These are phyloP conservation scores for Stegophylla sp. DNA, from an alignment of 2,888 invertebrate species.

Conservation along the genomic window DNA sequence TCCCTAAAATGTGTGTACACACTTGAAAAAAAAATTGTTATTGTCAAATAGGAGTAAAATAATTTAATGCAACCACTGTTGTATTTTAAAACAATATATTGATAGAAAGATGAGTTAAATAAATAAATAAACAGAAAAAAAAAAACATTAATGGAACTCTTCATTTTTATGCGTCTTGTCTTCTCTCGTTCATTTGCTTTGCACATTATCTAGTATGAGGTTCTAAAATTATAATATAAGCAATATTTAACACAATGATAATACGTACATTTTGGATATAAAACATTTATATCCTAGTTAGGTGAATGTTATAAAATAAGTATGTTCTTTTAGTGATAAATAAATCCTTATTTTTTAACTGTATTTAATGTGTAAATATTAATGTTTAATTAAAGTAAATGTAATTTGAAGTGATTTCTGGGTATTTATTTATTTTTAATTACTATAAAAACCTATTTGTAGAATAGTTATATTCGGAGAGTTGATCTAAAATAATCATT, in stretches of 20 bases:
- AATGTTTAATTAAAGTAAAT: not conserved
- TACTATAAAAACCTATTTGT: too few species aligned
- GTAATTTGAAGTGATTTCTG: too few species aligned
- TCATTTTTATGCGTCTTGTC: not conserved
- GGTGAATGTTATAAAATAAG: not conserved
- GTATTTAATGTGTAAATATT: not conserved
- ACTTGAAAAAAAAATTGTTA: too few species aligned
- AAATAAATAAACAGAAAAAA: too few species aligned
- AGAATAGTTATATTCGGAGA: too few species aligned
- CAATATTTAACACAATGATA: not conserved
- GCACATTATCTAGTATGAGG: constrained; percentile 27
- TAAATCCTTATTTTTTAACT: not conserved
- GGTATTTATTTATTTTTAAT: too few species aligned
- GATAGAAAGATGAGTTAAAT: too few species aligned
- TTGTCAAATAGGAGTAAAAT: too few species aligned
- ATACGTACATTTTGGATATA: not conserved
- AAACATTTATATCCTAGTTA: not conserved
- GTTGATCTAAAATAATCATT: too few species aligned
- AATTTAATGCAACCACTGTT: too few species aligned
- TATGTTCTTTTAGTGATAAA: not conserved
- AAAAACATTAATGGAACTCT: not conserved
- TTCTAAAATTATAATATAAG: constrained; percentile 21
- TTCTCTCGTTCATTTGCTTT: constrained; percentile 42
- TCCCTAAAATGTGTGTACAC: too few species aligned
- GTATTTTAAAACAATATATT: too few species aligned